Base-by-base conservation (phyloP, 1,140 invertebrate species). In the Capitella teleta region DNA sequence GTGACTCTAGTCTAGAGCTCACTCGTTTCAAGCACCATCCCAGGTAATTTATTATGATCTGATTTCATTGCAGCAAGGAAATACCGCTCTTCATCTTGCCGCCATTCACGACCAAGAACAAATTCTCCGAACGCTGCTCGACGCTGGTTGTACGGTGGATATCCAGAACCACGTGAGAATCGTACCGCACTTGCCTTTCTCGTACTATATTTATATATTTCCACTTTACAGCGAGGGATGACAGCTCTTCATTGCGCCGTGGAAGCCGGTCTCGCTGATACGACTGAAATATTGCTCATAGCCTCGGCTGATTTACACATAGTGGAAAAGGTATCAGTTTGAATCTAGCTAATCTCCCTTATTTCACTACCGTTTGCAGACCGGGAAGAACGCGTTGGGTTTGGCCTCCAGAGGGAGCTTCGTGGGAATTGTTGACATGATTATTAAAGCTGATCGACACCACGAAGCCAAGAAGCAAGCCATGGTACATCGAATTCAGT, bases 341-440 rank as follows among this genome's bases (percentile, higher is more conserved):
- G 10, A 34, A 12, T 16, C 16, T 34, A 10, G 10, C 16, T 16
- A 34, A 12, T 16, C 10, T 34, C 32, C 10, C 10, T 34, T 34
- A 34, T 16, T 12, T 10, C 32, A 12, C 32, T 12, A 34, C 23
- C 23, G 14, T 14, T 54, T 54, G 48, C 59, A 76, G 79, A 75
- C 77, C 47, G 81, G 82, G 25, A 77, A 78, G 58, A 83, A 83
- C 54, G 79, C 80, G 49, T 60, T 83, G 53, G 77, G 85, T 55
- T 78, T 84, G 25, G 82, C 85, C 0, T 83, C 85, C 1, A 70
- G 84, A 52, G 85, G 84, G 12, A 86, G 84, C 64, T 86, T 86
- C 70, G 85, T 84, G 12, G 82, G 84, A 2, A 86, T 88, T 44
- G 81, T 87, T 42, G 85, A 86, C 60, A 83, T 87, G 76, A 80